These are phyloP conservation scores for Campylomormyrus numenius DNA, from an alignment of 2,113 vertebrate species.

Conservation along the genomic window DNA sequence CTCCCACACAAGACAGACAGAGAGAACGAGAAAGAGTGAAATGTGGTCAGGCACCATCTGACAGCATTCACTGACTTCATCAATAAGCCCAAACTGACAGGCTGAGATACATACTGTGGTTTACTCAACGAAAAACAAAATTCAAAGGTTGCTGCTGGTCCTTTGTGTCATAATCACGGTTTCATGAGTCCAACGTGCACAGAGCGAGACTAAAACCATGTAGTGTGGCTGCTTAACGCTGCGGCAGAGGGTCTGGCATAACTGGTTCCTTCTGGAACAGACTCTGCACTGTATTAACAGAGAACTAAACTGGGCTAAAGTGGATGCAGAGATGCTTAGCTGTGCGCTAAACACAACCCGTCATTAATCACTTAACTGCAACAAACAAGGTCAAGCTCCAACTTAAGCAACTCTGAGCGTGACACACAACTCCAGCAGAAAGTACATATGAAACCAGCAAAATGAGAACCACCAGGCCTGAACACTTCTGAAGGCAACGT, in stretches of 20 bases:
- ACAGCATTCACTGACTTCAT: constrained; percentile 3
- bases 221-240: not conserved
- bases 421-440: not conserved
- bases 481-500: not conserved
- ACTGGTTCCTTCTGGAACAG: not conserved
- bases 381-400: not conserved
- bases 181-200: not conserved
- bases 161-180: not conserved
- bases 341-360: not conserved
- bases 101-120: constrained; percentile 22
- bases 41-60: constrained; percentile 24
- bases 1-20: not conserved
- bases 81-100: constrained; percentile 25
- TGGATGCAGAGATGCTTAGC: not conserved
- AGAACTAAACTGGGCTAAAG: not conserved
- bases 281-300: not conserved
- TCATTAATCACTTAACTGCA: not conserved
- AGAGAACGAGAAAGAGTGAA: constrained; percentile 20
- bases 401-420: not conserved
- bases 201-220: not conserved
- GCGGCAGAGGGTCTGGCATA: not conserved
- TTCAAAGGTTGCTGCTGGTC: not conserved
- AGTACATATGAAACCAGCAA: not conserved
- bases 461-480: not conserved
- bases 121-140: constrained; percentile 12